Base-by-base conservation (phyloP, 2,888 invertebrate genomes). In the Schrankia costaestrigalis region DNA sequence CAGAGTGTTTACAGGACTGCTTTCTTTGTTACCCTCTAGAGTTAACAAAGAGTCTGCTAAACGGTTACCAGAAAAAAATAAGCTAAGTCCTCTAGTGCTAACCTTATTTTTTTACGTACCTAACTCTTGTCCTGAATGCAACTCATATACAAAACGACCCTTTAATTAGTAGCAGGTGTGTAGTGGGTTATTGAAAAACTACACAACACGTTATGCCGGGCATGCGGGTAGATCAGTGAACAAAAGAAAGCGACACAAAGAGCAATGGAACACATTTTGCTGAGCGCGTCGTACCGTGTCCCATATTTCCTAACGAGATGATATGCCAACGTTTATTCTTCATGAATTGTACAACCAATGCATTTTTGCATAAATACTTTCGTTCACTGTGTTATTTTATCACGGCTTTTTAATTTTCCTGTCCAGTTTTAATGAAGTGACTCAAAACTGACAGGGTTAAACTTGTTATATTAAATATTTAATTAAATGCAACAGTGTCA, bases 241-340 rank as follows among this genome's bases (percentile, higher is more conserved):
- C 82, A 84, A 84, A 84, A 81, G 80, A 63, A 63, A 63, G 56
- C 74, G 52, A 70, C 79, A 83, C 84, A 85, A 83, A 84, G 83
- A 80, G 83, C 83, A 82, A 78, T 79, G 77, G 65, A 73, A 78
- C 78, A 78, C 79, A 79, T 81, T 80, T 77, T 70, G 71, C 72
- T 59, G 76, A 80, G 76, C 76, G 73, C 67, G 68, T 73, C 73
- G 71, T 75, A 69, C 67, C 71, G 75, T 74, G 84, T 68, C 74
- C 83, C 74, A 85, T 81, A 84, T 85, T 77, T 78, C 72, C 76
- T 83, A 83, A 84, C 79, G 78, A 80, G 79, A 80, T 84, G 80
- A 84, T 81, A 73, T 69, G 72, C 67, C 71, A 67, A 57, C 77
- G 69, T 73, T 76, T 78, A 77, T 77, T 71, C 63, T 66, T 65